These are phyloP conservation scores for Oeneis ivallda DNA, from an alignment of 2,888 invertebrate genomes.

Conservation along the genomic window DNA sequence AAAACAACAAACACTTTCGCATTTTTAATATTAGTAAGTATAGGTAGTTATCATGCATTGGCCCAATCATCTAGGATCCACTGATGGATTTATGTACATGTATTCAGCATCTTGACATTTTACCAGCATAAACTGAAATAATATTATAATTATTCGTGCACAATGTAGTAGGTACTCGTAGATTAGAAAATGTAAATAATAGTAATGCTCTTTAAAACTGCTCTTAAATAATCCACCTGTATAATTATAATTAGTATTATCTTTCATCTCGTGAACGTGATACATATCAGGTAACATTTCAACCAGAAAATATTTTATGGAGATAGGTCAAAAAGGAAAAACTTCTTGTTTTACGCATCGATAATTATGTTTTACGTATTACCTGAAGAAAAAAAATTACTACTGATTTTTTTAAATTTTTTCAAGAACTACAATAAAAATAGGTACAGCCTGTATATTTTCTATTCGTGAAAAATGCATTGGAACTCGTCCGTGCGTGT, in stretches of 20 bases:
- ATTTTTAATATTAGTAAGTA: no score
- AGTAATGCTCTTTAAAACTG: no score
- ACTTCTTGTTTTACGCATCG: not conserved
- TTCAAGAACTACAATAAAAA: not conserved
- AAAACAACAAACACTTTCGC: no score
- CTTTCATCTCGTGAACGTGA: not conserved
- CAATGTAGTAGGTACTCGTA: no score
- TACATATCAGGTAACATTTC: not conserved
- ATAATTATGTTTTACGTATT: not conserved
- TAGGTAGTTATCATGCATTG: no score
- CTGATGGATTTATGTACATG: no score
- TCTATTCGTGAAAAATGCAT: constrained; percentile 74
- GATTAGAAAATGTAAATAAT: not conserved
- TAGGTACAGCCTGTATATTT: constrained; percentile 63
- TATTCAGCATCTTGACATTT: no score
- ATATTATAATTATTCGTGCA: not conserved
- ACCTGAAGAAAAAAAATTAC: no score
- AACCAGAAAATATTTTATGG: not conserved
- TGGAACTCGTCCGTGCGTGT: constrained; percentile 68
- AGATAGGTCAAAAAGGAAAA: not conserved
- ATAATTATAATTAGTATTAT: not conserved
- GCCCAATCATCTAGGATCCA: no score
- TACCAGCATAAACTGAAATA: no score
- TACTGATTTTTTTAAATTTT: no score
- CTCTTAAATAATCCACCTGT: not conserved